phyloP scores from a whole-genome alignment of 2,113 vertebrate genomes.

The Corythoichthys intestinalis region DNA sequence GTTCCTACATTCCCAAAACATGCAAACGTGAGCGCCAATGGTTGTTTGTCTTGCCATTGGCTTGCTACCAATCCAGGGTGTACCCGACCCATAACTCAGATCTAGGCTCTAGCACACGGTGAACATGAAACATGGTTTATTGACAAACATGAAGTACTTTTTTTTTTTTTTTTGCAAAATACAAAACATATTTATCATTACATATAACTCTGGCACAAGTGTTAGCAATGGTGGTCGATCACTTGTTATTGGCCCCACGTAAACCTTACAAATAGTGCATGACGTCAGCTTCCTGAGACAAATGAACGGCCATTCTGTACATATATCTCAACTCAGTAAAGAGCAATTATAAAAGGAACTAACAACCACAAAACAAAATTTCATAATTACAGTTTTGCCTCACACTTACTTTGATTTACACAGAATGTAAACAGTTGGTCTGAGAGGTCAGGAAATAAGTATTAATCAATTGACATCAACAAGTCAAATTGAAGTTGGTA shows the following conservation, averaged over 20 bases:
- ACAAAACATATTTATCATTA: not conserved
- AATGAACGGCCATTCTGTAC: constrained; percentile 16
- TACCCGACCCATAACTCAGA: too few relatives aligned
- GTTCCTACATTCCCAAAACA: too few relatives aligned
- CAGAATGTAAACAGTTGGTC: not conserved
- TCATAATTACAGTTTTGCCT: not conserved
- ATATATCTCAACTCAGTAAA: constrained; percentile 9
- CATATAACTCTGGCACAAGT: not conserved
- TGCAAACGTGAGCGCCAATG: too few relatives aligned
- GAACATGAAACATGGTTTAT: not conserved
- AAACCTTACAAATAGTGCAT: not conserved
- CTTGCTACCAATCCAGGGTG: too few relatives aligned
- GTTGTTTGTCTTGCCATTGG: too few relatives aligned
- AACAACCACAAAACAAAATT: not conserved
- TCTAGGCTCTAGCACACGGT: too few relatives aligned
- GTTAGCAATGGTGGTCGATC: not conserved
- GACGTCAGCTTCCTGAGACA: constrained; percentile 45
- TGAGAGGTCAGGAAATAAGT: constrained; percentile 12
- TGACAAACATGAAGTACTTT: not conserved
- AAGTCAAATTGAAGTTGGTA: not conserved
- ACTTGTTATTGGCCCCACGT: not conserved
- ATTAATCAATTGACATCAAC: constrained; percentile 1
- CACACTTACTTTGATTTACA: not conserved
- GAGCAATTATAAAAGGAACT: constrained; percentile 6
- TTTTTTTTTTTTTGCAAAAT: too few relatives aligned